A percentile compares a stretch with the other conserved stretches of the same genome.
Conservation (phyloP, 2,888 invertebrate species). For the Xestia ashworthii region DNA sequence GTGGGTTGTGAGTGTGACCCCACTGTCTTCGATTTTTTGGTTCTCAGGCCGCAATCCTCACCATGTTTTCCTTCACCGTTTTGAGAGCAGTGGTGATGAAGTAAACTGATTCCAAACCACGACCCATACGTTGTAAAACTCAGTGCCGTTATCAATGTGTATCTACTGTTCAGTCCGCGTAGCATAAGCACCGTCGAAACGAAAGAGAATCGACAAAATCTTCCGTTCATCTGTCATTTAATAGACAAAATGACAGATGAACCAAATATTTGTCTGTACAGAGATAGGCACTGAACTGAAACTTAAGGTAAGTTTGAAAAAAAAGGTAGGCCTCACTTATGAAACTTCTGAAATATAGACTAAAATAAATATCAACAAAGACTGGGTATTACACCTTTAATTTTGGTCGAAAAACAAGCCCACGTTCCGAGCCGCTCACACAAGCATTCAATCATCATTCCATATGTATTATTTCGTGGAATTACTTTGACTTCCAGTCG, state of each 20-base stretch:
- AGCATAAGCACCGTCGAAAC: too few species aligned
- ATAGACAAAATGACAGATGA: too few species aligned
- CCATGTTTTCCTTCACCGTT: background rate
- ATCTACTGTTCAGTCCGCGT: background rate
- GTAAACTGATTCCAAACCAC: background rate
- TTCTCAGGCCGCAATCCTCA: background rate
- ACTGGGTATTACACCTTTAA: background rate
- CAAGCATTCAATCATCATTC: slow-evolving; percentile 35
- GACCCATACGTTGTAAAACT: background rate
- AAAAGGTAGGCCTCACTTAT: background rate
- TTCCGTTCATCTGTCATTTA: too few species aligned
- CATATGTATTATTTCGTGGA: slow-evolving; percentile 24
- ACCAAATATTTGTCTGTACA: too few species aligned
- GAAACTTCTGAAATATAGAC: background rate
- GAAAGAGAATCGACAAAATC: too few species aligned
- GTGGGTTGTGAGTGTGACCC: background rate
- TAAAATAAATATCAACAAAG: background rate
- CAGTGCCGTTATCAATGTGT: background rate
- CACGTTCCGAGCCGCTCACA: background rate
- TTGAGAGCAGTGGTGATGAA: background rate
- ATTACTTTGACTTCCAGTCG: slow-evolving; percentile 18
- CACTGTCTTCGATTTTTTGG: background rate
- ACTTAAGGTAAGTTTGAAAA: background rate
- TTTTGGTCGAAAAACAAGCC: background rate
- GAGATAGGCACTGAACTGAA: background rate